These are phyloP conservation scores for Thalassoma bifasciatum DNA, from an alignment of 2,113 vertebrate genomes.

Conservation along the genomic window DNA sequence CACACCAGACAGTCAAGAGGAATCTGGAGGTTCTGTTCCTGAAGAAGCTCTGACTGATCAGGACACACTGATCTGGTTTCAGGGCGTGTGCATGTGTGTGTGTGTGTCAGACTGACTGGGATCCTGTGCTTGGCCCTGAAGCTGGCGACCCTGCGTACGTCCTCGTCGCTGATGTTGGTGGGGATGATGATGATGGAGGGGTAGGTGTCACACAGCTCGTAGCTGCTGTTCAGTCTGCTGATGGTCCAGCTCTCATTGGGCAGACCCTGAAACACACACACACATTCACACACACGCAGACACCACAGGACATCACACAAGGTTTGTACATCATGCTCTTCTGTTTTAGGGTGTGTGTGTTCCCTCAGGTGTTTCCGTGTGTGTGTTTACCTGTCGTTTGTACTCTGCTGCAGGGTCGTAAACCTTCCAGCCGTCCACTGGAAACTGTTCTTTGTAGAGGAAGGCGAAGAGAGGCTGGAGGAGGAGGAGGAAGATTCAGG, in stretches of 20 bases:
- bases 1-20: too few relatives aligned
- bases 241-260: constrained; percentile 99
- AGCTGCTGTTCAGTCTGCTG: constrained; percentile 92
- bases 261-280: constrained; percentile 84
- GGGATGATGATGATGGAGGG: constrained; percentile 93
- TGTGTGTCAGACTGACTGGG: constrained; percentile 85
- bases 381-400: constrained; percentile 87
- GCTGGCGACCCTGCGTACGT: constrained; percentile 88
- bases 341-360: neutral
- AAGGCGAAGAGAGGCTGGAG: constrained; percentile 92
- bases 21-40: too few relatives aligned
- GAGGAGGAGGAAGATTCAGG: constrained; percentile 17
- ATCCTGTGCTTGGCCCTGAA: constrained; percentile 95
- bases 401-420: constrained; percentile 93
- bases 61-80: too few relatives aligned
- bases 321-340: too few relatives aligned
- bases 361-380: neutral
- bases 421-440: constrained; percentile 95
- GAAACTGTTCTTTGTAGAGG: constrained; percentile 92
- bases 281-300: too few relatives aligned
- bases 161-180: constrained; percentile 92
- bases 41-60: too few relatives aligned
- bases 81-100: too few relatives aligned
- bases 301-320: neutral
- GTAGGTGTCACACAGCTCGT: constrained; percentile 95